phyloP scores from a whole-genome alignment of 37 sponge, comb jelly and placozoan species.

The Oscarella lobularis region DNA sequence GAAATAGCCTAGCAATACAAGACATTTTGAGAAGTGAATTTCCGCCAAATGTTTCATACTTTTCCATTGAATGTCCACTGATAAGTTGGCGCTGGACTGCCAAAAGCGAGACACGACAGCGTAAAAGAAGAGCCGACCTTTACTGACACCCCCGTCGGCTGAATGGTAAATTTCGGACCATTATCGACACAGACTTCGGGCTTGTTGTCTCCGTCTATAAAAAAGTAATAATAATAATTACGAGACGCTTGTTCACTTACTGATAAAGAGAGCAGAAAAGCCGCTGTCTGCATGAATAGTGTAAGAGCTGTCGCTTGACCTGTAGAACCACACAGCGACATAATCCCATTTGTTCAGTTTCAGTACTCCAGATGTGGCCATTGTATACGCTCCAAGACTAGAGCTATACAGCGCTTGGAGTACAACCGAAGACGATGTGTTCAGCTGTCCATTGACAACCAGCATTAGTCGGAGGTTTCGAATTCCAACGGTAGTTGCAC shows the following conservation, averaged over 20 bases:
- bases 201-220: neutral
- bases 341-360: neutral
- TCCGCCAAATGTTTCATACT: no score
- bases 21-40: neutral
- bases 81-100: conserved; percentile 1
- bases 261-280: neutral
- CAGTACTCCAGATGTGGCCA: neutral
- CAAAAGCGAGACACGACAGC: neutral
- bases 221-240: neutral
- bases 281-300: neutral
- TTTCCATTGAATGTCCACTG: neutral
- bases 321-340: neutral
- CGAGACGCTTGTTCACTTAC: neutral
- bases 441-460: neutral
- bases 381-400: neutral
- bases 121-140: neutral
- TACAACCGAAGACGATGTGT: neutral
- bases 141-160: neutral
- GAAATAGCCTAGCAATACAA: neutral
- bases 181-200: neutral
- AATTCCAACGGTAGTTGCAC: neutral
- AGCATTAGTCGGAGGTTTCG: neutral
- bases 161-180: neutral
- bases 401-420: neutral
- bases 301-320: neutral